Conservation (phyloP, 2,888 invertebrate species). For the Mesorhabditis spiculigera region DNA sequence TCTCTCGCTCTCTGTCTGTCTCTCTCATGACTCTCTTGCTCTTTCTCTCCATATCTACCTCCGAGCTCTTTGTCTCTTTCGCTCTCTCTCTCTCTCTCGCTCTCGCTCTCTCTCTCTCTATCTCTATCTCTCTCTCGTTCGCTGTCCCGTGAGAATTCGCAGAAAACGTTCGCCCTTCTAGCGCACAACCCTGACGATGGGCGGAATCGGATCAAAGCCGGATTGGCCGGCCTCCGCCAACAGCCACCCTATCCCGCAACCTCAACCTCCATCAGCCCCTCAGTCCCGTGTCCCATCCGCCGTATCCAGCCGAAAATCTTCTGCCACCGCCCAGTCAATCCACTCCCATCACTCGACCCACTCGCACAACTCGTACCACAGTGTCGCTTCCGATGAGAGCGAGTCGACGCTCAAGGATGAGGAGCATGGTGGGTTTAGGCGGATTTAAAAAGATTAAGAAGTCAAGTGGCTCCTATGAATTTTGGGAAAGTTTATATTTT, state of each 20-base stretch:
- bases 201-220: slow-evolving; percentile 5
- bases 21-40: too few relatives aligned
- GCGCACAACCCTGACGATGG: background rate
- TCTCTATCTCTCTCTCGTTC: too few relatives aligned
- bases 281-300: background rate
- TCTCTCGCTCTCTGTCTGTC: too few relatives aligned
- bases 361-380: slow-evolving; percentile 1
- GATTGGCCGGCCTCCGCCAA: background rate
- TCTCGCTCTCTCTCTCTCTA: too few relatives aligned
- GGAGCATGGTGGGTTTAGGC: background rate
- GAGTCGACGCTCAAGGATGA: background rate
- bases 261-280: background rate
- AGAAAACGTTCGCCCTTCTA: background rate
- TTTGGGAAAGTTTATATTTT: background rate
- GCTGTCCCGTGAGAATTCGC: too few relatives aligned
- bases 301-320: too few relatives aligned
- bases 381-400: background rate
- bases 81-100: too few relatives aligned
- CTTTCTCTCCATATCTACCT: too few relatives aligned
- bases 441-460: background rate
- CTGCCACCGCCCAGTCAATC: background rate
- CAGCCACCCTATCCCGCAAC: background rate
- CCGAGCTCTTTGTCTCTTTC: too few relatives aligned
- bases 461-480: background rate
- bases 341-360: background rate